These are phyloP conservation scores for Dasyornis broadbenti DNA, from an alignment of 2,113 vertebrate genomes.

Conservation along the genomic window DNA sequence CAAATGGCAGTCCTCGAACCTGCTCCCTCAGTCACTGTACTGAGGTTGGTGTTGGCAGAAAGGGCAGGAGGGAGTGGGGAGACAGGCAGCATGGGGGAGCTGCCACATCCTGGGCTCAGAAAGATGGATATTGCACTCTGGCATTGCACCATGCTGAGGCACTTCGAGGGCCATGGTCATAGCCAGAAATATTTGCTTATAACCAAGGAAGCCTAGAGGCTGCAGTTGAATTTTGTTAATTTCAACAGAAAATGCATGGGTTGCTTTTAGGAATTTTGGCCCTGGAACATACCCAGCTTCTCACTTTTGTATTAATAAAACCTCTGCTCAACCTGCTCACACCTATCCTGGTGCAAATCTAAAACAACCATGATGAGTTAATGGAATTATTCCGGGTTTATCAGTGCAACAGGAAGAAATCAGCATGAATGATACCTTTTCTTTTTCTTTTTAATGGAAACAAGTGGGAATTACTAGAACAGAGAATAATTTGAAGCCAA, in stretches of 20 bases:
- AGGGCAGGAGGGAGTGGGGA: neutral
- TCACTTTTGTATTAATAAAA: neutral
- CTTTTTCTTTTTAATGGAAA: neutral
- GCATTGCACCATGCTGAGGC: neutral
- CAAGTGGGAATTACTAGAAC: slow-evolving; percentile 48
- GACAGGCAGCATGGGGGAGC: neutral
- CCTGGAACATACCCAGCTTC: neutral
- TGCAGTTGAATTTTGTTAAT: neutral
- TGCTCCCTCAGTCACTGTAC: accelerated
- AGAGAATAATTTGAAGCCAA: slow-evolving; percentile 40
- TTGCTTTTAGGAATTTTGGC: neutral
- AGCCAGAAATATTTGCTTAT: neutral
- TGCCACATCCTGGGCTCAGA: accelerated
- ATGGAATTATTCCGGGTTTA: neutral
- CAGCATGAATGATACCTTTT: neutral
- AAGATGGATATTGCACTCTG: neutral
- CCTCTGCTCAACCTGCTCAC: neutral
- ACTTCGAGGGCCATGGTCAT: accelerated
- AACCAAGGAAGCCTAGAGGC: neutral
- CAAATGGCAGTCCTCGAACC: accelerated
- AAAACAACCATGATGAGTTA: neutral
- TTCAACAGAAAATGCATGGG: neutral
- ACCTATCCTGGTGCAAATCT: neutral
- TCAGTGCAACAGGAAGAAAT: neutral
- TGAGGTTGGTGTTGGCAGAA: neutral